Conservation (phyloP, 2,888 invertebrate genomes). For the Apamea monoglypha region DNA sequence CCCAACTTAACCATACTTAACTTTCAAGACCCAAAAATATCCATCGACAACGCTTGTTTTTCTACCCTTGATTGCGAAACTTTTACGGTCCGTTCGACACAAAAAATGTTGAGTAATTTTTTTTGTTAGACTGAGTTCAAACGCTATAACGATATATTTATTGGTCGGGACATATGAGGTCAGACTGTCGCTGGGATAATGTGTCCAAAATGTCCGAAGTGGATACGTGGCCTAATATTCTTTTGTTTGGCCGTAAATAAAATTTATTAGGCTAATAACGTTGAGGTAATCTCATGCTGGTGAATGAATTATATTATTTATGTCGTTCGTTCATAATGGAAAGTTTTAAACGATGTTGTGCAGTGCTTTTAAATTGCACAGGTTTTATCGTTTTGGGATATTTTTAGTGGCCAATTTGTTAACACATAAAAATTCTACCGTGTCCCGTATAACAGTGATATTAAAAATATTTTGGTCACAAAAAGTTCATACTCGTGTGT, state of each 20-base stretch:
- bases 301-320: conserved; percentile 61
- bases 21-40: conserved; percentile 60
- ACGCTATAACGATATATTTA: conserved; percentile 85
- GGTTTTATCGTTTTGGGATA: conserved; percentile 54
- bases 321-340: conserved; percentile 43
- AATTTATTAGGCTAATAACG: conserved; percentile 69
- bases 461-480: conserved; percentile 32
- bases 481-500: background rate
- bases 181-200: conserved; percentile 73
- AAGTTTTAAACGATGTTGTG: conserved; percentile 56
- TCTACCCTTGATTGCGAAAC: conserved; percentile 83
- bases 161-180: conserved; percentile 78
- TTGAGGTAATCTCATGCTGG: conserved; percentile 46
- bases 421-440: conserved; percentile 45
- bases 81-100: conserved; percentile 76
- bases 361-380: conserved; percentile 45
- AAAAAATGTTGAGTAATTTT: conserved; percentile 80
- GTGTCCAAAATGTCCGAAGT: conserved; percentile 70
- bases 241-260: conserved; percentile 68
- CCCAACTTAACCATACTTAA: conserved; percentile 14
- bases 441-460: conserved; percentile 29
- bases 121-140: conserved; percentile 74
- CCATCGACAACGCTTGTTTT: conserved; percentile 75
- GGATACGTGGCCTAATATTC: conserved; percentile 65
- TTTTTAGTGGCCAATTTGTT: conserved; percentile 43